Percentiles rank a stretch among this genome's conserved stretches.
These are phyloP conservation scores for Caenorhabditis brenneri DNA, from an alignment of 1,140 invertebrate genomes.

Conservation along the genomic window DNA sequence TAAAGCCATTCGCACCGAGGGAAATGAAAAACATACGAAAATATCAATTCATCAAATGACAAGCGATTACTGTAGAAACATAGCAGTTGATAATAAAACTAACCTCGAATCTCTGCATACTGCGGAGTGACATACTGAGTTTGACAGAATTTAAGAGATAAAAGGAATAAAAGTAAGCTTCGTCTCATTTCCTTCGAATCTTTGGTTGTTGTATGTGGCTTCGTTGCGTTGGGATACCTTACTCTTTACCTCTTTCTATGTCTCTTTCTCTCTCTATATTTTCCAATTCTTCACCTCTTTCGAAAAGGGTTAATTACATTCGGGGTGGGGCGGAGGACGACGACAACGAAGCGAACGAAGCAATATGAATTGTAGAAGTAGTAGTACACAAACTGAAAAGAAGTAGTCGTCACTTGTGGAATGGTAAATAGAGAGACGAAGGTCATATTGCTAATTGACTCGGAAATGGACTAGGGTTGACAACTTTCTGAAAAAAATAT, in stretches of 20 bases:
- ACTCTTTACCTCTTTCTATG: neutral
- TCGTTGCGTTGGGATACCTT: neutral
- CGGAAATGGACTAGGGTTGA: constrained; percentile 1
- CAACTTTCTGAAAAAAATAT: constrained; percentile 30
- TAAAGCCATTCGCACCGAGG: no score
- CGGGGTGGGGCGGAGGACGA: neutral
- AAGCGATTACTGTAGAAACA: neutral
- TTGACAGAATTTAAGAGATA: constrained; percentile 27
- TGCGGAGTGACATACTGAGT: constrained; percentile 28
- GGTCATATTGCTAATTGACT: constrained; percentile 33
- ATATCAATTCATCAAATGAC: neutral
- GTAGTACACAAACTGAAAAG: constrained; percentile 39
- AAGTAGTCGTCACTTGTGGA: neutral
- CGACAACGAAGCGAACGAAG: constrained; percentile 1
- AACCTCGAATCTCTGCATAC: constrained; percentile 29
- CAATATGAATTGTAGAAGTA: neutral
- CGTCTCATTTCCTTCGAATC: neutral
- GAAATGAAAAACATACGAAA: neutral
- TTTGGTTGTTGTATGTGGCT: neutral
- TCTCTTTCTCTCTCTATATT: neutral
- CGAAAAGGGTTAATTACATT: constrained; percentile 7
- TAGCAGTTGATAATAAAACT: neutral
- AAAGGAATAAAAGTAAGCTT: neutral
- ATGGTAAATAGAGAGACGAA: neutral
- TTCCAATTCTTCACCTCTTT: neutral